Evolutionary conservation across 2,888 invertebrate genomes (phyloP).

Genomic region (Drosophila paramelanica): DNA sequence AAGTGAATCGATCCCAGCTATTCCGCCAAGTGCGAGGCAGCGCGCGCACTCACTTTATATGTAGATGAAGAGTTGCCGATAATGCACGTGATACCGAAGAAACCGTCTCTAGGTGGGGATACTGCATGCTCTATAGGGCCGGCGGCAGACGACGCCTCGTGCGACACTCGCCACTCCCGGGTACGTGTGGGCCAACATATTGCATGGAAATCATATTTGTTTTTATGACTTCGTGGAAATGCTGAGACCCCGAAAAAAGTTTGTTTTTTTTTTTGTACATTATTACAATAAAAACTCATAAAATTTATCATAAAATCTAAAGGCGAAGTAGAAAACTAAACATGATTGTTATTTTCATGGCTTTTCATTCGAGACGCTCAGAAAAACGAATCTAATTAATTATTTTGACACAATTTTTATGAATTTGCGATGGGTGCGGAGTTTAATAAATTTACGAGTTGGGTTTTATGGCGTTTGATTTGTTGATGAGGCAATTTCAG

Average conservation of each 20-base stretch:
- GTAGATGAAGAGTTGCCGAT: conserved; percentile 49
- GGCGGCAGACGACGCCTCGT: conserved; percentile 21
- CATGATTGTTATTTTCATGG: conserved; percentile 17
- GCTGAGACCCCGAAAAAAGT: conserved; percentile 21
- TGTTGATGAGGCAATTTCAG: conserved; percentile 33
- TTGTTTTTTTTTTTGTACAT: conserved; percentile 63
- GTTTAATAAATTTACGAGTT: conserved; percentile 69
- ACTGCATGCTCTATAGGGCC: conserved; percentile 20
- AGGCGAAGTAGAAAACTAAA: conserved; percentile 37
- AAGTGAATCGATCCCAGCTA: conserved; percentile 30
- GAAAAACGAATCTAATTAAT: conserved; percentile 54
- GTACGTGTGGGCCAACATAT: conserved; percentile 30
- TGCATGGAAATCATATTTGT: conserved; percentile 66
- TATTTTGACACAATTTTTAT: conserved; percentile 76
- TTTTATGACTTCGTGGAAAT: conserved; percentile 76
- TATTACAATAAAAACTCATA: conserved; percentile 80
- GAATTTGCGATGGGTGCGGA: conserved; percentile 56
- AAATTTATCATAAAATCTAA: conserved; percentile 67
- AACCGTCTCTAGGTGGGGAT: neutral
- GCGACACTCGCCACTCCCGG: conserved; percentile 53
- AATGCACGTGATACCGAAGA: conserved; percentile 33
- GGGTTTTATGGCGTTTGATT: conserved; percentile 71
- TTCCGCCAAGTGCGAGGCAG: conserved; percentile 39
- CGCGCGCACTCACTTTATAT: conserved; percentile 43
- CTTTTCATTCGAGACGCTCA: no score